Evolutionary conservation across 2,113 vertebrate species (phyloP), one percentile per base, ranked within the genome.

Genomic region (Brachyhypopomus gauderio): DNA sequence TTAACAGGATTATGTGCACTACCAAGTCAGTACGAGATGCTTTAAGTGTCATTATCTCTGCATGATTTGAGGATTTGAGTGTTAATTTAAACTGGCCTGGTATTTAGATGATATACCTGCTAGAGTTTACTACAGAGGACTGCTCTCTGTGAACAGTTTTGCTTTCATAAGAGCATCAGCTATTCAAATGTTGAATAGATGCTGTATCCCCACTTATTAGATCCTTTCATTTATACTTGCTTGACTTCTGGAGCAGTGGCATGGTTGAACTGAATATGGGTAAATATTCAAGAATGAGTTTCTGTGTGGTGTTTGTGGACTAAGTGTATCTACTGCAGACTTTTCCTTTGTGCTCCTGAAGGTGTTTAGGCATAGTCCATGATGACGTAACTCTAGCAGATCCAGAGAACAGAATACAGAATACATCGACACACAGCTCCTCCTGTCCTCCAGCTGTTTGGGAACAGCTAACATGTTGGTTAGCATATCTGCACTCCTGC

Each of bases 1-100:
- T 90, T 91, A 83, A 83, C 69, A 81, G 85, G 88, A 90, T 91
- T 91, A 91, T 80, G 78, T 79, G 25, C 79, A 84, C 87, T 78
- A 56, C 60, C 82, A 88, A 87, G 79, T 85, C 86, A 87, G 81
- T 59, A 81, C 79, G 86, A 84, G 87, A 89, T 91, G 89, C 85
- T 75, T 86, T 78, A 62, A 70, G 38, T 75, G 82, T 80, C 76
- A 86, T 91, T 89, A 87, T 86, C 83, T 86, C 83, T 86, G 78
- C 78, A 67, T 88, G 85, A 75, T 82, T 72, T 82, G 75, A 36
- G 62, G 77, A 30, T 30, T 82, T 55, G 64, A 83, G 25, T 38
- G 58, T 77, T 41, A 82, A 70, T 81, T 16, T 59, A 34, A 16
- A 52, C 23, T 19, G 0, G 36, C 23, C 36, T 55, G 34, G 75